These are phyloP conservation scores for Helicoverpa assulta DNA, from an alignment of 2,888 invertebrate genomes.

Conservation along the genomic window DNA sequence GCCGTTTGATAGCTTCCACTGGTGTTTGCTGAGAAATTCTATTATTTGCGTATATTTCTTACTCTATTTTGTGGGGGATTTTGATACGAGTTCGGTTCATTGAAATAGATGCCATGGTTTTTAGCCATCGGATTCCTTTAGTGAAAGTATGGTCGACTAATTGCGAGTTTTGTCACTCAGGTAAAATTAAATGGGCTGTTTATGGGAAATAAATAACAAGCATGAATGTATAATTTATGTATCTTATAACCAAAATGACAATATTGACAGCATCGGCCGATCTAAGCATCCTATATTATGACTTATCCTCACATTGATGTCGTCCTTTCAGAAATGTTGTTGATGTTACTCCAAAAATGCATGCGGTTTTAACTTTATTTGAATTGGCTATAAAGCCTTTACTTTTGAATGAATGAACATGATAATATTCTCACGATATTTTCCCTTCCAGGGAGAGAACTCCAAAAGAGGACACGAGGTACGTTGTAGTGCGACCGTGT, in stretches of 20 bases:
- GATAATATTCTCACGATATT: conserved; percentile 58
- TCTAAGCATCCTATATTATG: too few species aligned
- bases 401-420: conserved; percentile 20
- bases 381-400: not conserved
- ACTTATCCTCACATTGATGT: too few species aligned
- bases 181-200: too few species aligned
- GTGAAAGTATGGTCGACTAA: too few species aligned
- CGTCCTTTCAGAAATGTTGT: too few species aligned
- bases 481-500: conserved; percentile 59
- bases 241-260: too few species aligned
- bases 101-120: not conserved
- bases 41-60: not conserved
- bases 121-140: too few species aligned
- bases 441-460: conserved; percentile 66
- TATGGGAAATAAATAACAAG: too few species aligned
- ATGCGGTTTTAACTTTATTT: not conserved
- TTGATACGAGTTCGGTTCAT: not conserved
- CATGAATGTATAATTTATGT: too few species aligned
- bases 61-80: not conserved
- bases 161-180: too few species aligned
- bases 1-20: conserved; percentile 16
- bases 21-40: conserved; percentile 3
- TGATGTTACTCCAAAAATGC: not conserved
- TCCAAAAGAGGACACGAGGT: conserved; percentile 65
- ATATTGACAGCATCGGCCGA: too few species aligned